Conservation (phyloP, 2,888 invertebrate species). For the Agriopis aurantiaria region DNA sequence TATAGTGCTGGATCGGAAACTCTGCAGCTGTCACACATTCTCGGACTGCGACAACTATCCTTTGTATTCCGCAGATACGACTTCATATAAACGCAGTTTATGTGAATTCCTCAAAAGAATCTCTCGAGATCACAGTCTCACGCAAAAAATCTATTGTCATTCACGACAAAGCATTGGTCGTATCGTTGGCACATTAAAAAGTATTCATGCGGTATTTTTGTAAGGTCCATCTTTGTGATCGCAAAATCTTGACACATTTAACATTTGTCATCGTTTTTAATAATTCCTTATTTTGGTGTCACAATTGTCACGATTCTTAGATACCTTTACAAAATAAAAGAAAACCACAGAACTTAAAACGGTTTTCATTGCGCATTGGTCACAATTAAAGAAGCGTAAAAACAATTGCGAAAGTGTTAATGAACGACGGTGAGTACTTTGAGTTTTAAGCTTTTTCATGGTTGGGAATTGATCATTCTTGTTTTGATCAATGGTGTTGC, state of each 20-base stretch:
- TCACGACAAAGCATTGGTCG: conserved; percentile 79
- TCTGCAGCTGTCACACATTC: conserved; percentile 81
- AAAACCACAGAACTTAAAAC: conserved; percentile 56
- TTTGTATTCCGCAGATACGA: conserved; percentile 80
- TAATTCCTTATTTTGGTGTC: conserved; percentile 51
- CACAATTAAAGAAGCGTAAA: conserved; percentile 75
- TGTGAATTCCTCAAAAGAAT: conserved; percentile 79
- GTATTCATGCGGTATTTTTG: conserved; percentile 84
- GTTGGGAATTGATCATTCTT: conserved; percentile 66
- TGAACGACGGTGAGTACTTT: conserved; percentile 60
- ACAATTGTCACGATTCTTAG: conserved; percentile 48
- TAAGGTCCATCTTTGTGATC: conserved; percentile 75
- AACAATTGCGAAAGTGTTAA: conserved; percentile 81
- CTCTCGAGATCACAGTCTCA: conserved; percentile 79
- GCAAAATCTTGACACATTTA: conserved; percentile 79
- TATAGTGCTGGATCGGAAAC: conserved; percentile 67
- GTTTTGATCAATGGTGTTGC: conserved; percentile 66
- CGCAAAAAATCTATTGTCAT: conserved; percentile 80
- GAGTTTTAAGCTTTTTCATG: conserved; percentile 64
- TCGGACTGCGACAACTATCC: conserved; percentile 73
- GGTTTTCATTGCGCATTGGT: conserved; percentile 57
- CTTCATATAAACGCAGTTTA: conserved; percentile 86
- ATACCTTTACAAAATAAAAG: conserved; percentile 41
- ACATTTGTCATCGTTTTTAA: conserved; percentile 74
- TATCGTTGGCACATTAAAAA: conserved; percentile 86